These are phyloP conservation scores for Pteropus alecto DNA, from an alignment of 2,113 vertebrate genomes.

Conservation along the genomic window DNA sequence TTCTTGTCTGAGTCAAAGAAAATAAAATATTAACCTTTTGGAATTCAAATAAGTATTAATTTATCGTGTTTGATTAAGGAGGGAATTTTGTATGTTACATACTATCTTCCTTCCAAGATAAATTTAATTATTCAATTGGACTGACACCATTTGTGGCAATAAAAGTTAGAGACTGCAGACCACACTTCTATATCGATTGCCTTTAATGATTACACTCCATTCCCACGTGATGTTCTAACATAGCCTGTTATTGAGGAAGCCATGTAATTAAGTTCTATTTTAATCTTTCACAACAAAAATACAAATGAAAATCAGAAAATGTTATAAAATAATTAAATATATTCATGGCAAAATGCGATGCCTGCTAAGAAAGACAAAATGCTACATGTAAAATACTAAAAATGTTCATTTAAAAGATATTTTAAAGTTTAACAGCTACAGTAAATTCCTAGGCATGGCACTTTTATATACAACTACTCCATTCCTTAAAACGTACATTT, in stretches of 20 bases:
- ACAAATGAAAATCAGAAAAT: conserved; percentile 41
- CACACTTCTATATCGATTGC: neutral
- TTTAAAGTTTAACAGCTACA: conserved; percentile 49
- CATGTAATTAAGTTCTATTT: conserved; percentile 67
- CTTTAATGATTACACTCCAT: conserved; percentile 36
- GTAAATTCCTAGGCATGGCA: neutral
- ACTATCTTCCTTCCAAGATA: conserved; percentile 17
- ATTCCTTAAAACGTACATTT: neutral
- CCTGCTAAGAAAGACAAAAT: conserved; percentile 43
- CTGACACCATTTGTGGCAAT: neutral
- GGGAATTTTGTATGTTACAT: neutral
- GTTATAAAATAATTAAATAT: conserved; percentile 45
- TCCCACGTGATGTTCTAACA: conserved; percentile 29
- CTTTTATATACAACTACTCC: neutral
- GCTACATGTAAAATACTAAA: conserved; percentile 36
- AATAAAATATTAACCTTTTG: neutral
- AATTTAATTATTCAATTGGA: conserved; percentile 57
- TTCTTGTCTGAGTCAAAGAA: neutral
- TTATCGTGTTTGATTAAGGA: neutral
- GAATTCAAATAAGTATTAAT: conserved; percentile 18
- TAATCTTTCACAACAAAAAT: conserved; percentile 13
- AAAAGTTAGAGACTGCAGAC: neutral
- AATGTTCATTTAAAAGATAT: conserved; percentile 43
- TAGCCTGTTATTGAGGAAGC: conserved; percentile 68
- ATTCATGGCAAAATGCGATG: conserved; percentile 24